Percentiles rank a stretch among this genome's conserved stretches.
These are phyloP conservation scores for Bos javanicus DNA, from an alignment of 2,113 vertebrate genomes.

Conservation along the genomic window DNA sequence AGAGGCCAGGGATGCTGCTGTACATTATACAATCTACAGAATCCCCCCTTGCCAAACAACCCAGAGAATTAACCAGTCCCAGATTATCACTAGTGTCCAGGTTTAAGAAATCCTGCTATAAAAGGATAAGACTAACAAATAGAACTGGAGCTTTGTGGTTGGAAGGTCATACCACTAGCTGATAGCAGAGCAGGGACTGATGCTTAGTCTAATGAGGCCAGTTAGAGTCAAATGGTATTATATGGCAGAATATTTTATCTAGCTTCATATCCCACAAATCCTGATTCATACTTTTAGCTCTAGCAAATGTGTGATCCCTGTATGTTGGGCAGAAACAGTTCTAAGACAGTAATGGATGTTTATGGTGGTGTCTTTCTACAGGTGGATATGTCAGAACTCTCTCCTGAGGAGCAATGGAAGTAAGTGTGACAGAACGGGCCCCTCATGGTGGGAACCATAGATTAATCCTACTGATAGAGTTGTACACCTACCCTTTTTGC, in stretches of 20 bases:
- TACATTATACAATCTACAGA: not conserved
- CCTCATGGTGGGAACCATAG: not conserved
- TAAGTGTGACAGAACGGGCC: conserved; percentile 75
- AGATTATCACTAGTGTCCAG: not conserved
- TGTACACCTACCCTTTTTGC: not conserved
- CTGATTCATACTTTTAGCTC: not conserved
- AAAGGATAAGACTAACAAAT: not conserved
- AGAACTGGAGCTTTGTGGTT: conserved; percentile 15
- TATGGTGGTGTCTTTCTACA: conserved; percentile 73
- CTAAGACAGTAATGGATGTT: conserved; percentile 39
- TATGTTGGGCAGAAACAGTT: conserved; percentile 15
- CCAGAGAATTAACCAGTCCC: not conserved
- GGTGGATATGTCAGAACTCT: conserved; percentile 93
- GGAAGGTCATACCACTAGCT: not conserved
- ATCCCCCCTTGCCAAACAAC: not conserved
- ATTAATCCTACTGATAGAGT: not conserved
- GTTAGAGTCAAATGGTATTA: not conserved
- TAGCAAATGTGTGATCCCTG: not conserved
- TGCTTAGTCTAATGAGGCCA: not conserved
- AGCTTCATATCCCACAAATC: conserved; percentile 5
- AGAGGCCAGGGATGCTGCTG: not conserved
- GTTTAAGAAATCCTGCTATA: not conserved
- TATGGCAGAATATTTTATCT: not conserved
- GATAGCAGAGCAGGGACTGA: not conserved
- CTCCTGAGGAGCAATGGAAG: conserved; percentile 97